Base-by-base conservation (phyloP, 2,113 vertebrate genomes). In the Pseudorhombus dupliciocellatus region DNA sequence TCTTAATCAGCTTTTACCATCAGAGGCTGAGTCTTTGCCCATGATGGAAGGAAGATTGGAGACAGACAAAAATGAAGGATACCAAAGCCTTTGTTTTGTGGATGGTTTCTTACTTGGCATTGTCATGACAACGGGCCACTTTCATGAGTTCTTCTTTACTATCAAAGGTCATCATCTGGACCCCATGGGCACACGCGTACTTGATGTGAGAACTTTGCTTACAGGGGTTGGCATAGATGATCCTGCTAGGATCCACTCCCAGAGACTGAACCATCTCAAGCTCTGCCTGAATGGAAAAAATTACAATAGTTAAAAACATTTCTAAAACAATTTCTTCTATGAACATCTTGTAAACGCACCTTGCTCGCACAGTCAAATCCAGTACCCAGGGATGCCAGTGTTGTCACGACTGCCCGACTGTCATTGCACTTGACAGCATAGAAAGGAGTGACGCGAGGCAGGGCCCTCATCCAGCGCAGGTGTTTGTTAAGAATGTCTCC, bases 141-240 rank as follows among this genome's bases (percentile, higher is more conserved):
- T 99, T 99, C 95, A 96, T 94, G 79, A 99, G 83, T 46, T 99
- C 98, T 52, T 97, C 95, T 78, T 99, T 97, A 14, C 96, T 98
- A 79, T 99, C 98, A 88, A 99, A 99, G 10, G 97, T 98, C 98
- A 99, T 99, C 96, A 96, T 98, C 91, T 96, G 95, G 60, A 99
- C 97, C 22, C 96, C 97, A 2, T 93, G 96, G 65, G 92, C 93
- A 59, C 96, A 95, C 7, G 98, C 98, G 57, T 98, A 98, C 80
- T 98, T 99, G 67, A 99, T 98, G 70, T 99, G 98, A 71, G 98
- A 99, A 25, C 96, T 92, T 93, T 99, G 97, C 84, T 99, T 99
- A 85, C 97, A 99, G 51, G 98, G 97, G 84, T 99, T 99, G 79
- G 97, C 98, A 84, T 98, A 99, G 91, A 99, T 99, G 70, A 99